phyloP scores from a whole-genome alignment of 2,797 vertebrate species.

The Danio choprae region DNA sequence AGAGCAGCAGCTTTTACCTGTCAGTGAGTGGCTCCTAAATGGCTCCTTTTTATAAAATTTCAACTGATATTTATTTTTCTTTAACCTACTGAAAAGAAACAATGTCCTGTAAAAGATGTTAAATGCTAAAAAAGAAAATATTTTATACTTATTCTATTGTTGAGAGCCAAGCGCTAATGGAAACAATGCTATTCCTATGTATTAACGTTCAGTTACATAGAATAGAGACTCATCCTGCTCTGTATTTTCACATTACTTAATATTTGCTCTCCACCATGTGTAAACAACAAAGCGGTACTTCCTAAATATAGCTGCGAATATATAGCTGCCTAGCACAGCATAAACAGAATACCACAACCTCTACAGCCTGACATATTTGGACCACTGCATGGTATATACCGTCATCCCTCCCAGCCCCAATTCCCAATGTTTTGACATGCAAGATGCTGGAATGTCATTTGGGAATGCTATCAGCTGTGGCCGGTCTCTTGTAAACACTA shows the following conservation, averaged over 20 bases:
- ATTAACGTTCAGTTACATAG: no score
- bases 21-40: no score
- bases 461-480: slow-evolving; percentile 30
- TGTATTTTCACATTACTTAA: neutral
- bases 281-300: neutral
- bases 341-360: slow-evolving; percentile 8
- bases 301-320: neutral
- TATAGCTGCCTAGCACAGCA: neutral
- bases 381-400: neutral
- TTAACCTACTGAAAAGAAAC: no score
- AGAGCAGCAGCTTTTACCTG: no score
- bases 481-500: slow-evolving; percentile 29
- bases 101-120: no score
- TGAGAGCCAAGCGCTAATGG: no score
- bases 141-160: no score
- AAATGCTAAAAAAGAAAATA: no score
- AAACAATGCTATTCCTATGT: no score
- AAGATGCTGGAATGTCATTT: slow-evolving; percentile 6
- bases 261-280: neutral
- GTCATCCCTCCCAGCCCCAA: neutral
- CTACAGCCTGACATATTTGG: neutral
- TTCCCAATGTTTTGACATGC: slow-evolving; percentile 22
- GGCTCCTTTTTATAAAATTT: no score
- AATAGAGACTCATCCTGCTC: neutral
- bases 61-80: no score